A percentile compares a stretch with the other conserved stretches of the same genome.
Evolutionary conservation across 2,888 invertebrate species (phyloP).

Genomic region (Hymenopus coronatus): DNA sequence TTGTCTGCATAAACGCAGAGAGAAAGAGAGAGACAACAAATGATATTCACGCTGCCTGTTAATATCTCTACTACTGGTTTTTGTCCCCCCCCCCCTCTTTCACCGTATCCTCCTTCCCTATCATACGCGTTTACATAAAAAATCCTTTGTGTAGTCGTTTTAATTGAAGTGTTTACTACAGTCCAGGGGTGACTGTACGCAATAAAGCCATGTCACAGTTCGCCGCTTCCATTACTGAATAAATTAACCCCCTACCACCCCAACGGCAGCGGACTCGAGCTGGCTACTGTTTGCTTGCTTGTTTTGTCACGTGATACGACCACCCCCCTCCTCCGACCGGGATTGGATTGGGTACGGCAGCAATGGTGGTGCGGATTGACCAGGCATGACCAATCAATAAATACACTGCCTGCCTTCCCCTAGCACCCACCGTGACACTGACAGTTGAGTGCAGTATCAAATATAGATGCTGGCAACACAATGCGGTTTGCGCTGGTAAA

Average conservation of each 20-base stretch:
- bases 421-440: conserved; percentile 18
- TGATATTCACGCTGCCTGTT: background rate
- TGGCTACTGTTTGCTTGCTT: conserved; percentile 18
- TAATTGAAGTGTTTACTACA: conserved; percentile 19
- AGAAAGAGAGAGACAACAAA: background rate
- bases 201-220: conserved; percentile 35
- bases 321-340: background rate
- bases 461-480: conserved; percentile 23
- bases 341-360: conserved; percentile 15
- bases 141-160: conserved; percentile 2
- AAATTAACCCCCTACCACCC: conserved; percentile 30
- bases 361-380: conserved; percentile 14
- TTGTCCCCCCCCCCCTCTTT: background rate
- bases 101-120: background rate
- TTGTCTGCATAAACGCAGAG: background rate
- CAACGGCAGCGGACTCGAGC: conserved; percentile 15
- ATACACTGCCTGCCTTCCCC: conserved; percentile 6
- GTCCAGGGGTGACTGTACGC: conserved; percentile 24
- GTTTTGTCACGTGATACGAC: conserved; percentile 28
- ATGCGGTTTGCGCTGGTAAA: conserved; percentile 18
- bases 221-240: conserved; percentile 33
- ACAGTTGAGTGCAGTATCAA: conserved; percentile 23
- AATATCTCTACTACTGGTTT: background rate
- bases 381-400: conserved; percentile 26
- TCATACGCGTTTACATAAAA: background rate